A percentile compares a stretch with the other conserved stretches of the same genome.
These are phyloP conservation scores for Agelaius tricolor DNA, from an alignment of 2,113 vertebrate genomes.

Conservation along the genomic window DNA sequence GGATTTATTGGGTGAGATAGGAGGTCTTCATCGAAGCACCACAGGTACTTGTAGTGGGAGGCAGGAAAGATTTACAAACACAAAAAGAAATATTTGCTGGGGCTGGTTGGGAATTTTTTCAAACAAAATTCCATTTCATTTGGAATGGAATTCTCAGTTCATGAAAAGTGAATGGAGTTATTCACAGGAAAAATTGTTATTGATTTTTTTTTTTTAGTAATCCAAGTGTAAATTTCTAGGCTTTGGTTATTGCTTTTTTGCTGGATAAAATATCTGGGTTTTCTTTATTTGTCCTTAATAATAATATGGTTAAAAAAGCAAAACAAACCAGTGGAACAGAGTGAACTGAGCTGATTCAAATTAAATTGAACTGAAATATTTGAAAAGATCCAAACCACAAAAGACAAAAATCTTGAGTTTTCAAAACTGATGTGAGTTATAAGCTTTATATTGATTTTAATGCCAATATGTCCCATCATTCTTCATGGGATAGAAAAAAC, in stretches of 20 bases:
- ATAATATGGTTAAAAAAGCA: background rate
- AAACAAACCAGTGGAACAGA: background rate
- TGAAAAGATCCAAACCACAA: background rate
- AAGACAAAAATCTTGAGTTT: background rate
- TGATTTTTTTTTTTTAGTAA: background rate
- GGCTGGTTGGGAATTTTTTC: background rate
- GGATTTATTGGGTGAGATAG: background rate
- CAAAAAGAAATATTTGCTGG: background rate
- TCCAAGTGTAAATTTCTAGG: background rate
- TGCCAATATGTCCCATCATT: rapidly evolving
- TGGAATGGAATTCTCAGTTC: background rate
- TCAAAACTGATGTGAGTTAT: background rate
- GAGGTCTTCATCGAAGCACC: background rate
- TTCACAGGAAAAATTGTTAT: background rate
- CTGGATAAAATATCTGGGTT: background rate
- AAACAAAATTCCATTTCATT: background rate
- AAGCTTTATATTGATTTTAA: background rate
- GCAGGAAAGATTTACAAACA: background rate
- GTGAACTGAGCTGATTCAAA: background rate
- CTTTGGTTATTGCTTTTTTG: background rate
- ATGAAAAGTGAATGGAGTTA: background rate
- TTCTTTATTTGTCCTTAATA: background rate
- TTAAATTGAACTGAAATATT: background rate
- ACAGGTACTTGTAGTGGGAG: background rate
- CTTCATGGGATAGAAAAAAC: background rate